These are phyloP conservation scores for Druon quercuslanigerum DNA, from an alignment of 1,140 invertebrate species.

Conservation along the genomic window DNA sequence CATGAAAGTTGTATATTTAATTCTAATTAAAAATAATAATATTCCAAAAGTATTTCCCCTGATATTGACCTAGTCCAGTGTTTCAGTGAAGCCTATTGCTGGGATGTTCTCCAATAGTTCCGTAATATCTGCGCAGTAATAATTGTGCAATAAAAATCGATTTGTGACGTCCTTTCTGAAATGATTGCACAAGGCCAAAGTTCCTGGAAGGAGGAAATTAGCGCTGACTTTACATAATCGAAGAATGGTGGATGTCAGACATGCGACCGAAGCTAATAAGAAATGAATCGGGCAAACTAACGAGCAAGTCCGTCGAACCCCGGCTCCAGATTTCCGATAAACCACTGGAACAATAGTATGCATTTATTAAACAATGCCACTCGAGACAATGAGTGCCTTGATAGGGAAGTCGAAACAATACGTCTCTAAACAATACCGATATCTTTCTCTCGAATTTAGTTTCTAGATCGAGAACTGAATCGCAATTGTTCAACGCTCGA, in stretches of 20 bases:
- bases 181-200: neutral
- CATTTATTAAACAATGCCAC: slow-evolving; percentile 68
- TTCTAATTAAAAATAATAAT: too few relatives aligned
- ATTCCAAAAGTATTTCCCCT: too few relatives aligned
- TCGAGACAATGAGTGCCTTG: slow-evolving; percentile 60
- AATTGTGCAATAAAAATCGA: too few relatives aligned
- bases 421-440: slow-evolving; percentile 62
- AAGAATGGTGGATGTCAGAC: slow-evolving; percentile 27
- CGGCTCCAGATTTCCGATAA: slow-evolving; percentile 50
- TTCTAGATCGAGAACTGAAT: slow-evolving; percentile 59
- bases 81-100: too few relatives aligned
- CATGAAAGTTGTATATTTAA: too few relatives aligned
- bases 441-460: slow-evolving; percentile 64
- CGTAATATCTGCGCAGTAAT: too few relatives aligned
- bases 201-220: neutral
- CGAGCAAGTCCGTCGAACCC: slow-evolving; percentile 49
- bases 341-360: slow-evolving; percentile 55
- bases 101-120: too few relatives aligned
- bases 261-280: slow-evolving; percentile 35
- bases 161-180: too few relatives aligned
- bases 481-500: slow-evolving; percentile 51
- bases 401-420: slow-evolving; percentile 53
- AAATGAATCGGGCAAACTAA: slow-evolving; percentile 55
- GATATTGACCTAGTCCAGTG: too few relatives aligned
- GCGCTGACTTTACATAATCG: slow-evolving; percentile 4